phyloP scores from a whole-genome alignment of 1,140 invertebrate species.

The Dermatophagoides farinae region DNA sequence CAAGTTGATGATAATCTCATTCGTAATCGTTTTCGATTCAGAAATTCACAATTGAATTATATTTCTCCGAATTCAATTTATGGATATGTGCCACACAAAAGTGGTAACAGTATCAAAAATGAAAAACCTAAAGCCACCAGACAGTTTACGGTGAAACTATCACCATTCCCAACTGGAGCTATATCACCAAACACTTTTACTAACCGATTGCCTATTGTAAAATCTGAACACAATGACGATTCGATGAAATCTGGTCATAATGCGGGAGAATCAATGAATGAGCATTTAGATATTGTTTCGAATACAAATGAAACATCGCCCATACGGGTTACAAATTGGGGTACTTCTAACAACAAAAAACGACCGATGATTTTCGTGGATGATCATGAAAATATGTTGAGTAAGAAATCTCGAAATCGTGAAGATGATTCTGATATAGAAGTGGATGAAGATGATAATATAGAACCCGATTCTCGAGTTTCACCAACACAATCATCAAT shows the following conservation, averaged over 20 bases:
- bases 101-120: background rate
- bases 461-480: background rate
- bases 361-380: background rate
- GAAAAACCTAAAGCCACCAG: background rate
- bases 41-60: background rate
- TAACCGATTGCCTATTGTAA: too few relatives aligned
- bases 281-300: too few relatives aligned
- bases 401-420: background rate
- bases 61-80: slow-evolving; percentile 1
- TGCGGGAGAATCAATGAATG: too few relatives aligned
- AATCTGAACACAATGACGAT: too few relatives aligned
- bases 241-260: too few relatives aligned
- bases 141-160: background rate
- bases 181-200: too few relatives aligned
- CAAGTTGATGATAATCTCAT: background rate
- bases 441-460: background rate
- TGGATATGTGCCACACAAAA: background rate
- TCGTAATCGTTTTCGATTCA: background rate
- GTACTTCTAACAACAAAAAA: slow-evolving; percentile 2
- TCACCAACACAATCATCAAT: background rate
- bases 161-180: slow-evolving; percentile 1
- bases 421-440: background rate
- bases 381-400: background rate
- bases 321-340: too few relatives aligned
- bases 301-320: too few relatives aligned